phyloP scores from a whole-genome alignment of 2,797 vertebrate genomes.

The Tapera naevia region DNA sequence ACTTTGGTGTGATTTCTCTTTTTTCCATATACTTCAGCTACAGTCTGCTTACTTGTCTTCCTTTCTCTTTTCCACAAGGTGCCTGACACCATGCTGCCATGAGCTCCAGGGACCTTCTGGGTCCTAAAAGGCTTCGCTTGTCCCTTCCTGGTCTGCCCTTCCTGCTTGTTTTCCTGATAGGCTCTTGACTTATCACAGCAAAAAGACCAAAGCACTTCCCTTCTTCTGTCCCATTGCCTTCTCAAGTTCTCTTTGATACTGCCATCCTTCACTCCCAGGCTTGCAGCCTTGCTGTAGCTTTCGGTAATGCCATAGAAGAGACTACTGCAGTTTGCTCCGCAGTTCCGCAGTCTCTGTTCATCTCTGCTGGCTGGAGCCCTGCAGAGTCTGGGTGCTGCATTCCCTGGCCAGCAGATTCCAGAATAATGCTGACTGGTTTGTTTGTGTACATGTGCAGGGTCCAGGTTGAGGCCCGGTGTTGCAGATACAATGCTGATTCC shows the following conservation, averaged over 20 bases:
- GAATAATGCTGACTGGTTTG: accelerated
- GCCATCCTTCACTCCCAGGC: neutral
- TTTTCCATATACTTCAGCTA: neutral
- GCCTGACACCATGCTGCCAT: neutral
- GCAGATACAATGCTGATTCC: accelerated
- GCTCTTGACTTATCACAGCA: neutral
- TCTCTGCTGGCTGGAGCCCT: constrained; percentile 2
- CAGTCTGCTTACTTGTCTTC: neutral
- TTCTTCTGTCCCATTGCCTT: neutral
- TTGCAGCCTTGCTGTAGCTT: neutral
- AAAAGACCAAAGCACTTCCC: neutral
- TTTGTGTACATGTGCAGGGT: neutral
- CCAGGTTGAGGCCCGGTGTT: neutral
- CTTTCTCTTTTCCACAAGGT: neutral
- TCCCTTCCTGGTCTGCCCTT: neutral
- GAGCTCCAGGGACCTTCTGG: neutral
- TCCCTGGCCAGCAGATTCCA: neutral
- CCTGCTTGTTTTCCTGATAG: neutral
- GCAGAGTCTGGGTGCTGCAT: neutral
- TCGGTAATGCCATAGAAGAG: neutral
- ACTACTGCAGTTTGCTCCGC: neutral
- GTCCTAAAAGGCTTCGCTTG: neutral
- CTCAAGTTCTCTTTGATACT: neutral
- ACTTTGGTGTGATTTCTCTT: accelerated
- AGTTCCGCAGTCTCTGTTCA: neutral